Evolutionary conservation across 2,888 invertebrate species (phyloP), one percentile per base, ranked within the genome.

Genomic region (Apocheima hispidaria): DNA sequence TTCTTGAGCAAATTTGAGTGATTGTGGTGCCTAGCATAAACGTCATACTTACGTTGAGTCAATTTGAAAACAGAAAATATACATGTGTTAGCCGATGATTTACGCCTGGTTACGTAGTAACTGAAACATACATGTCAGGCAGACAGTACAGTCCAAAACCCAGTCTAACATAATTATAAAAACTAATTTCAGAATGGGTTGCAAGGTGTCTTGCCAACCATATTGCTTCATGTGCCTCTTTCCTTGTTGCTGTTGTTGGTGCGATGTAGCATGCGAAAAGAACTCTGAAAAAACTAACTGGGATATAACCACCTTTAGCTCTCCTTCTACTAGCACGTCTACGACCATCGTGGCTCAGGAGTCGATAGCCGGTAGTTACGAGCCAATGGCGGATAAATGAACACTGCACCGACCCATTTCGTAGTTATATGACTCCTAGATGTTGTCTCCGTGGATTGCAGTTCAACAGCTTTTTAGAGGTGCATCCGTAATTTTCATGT

Each of bases 211-310:
- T 33, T 62, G 61, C 18, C 61, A 56, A 41, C 61, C 61, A 14
- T 56, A 62, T 41, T 62, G 61, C 46, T 62, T 56, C 33, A 40
- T 36, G 52, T 56, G 56, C 40, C 35, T 56, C 5, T 57, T 62
- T 36, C 61, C 61, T 1, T 62, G 61, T 41, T 62, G 61, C 51
- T 62, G 61, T 43, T 62, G 61, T 20, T 62, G 61, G 61, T 62
- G 61, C 10, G 36, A 62, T 21, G 20, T 56, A 21, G 52, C 10
- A 21, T 62, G 56, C 40, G 56, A 62, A 51, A 50, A n/a, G n/a
- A 21, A 36, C 5, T 18, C 44, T 21, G 40, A 55, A 26, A 38
- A 33, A 20, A n/a, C 16, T 26, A 33, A 46, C 16, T 18, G 46
- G 30, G 20, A 46, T 16, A n/a, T 21, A 14, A 4, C 28, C 21